A percentile compares a stretch with the other conserved stretches of the same genome.
Conservation (phyloP, 2,888 invertebrate genomes). For the Tiliacea citrago region DNA sequence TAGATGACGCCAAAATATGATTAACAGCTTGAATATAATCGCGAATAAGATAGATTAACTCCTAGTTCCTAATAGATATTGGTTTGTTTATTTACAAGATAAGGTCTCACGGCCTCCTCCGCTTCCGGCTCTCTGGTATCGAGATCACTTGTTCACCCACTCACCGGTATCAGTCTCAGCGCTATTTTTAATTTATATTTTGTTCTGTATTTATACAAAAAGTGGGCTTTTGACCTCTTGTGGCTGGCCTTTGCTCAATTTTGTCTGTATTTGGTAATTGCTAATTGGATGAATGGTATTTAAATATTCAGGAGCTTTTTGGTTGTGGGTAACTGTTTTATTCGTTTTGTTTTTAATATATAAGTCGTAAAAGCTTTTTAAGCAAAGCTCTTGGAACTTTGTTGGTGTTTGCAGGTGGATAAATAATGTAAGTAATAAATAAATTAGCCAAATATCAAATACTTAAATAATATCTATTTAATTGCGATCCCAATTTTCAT, state of each 20-base stretch:
- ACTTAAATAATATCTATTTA: background rate
- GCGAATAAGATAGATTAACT: constrained; percentile 63
- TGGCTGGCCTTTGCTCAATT: constrained; percentile 33
- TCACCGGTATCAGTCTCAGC: constrained; percentile 12
- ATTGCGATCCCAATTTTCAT: background rate
- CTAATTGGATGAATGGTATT: constrained; percentile 28
- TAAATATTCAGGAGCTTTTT: constrained; percentile 7
- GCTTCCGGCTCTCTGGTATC: constrained; percentile 68
- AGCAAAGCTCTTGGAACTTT: background rate
- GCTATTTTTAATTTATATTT: constrained; percentile 41
- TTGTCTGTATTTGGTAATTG: constrained; percentile 23
- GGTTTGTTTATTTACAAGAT: constrained; percentile 65
- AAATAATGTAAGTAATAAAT: no score
- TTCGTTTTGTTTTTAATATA: constrained; percentile 3
- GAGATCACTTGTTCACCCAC: constrained; percentile 50
- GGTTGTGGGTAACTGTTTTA: constrained; percentile 17
- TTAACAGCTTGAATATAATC: constrained; percentile 62
- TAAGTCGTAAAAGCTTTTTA: constrained; percentile 3
- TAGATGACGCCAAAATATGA: constrained; percentile 37
- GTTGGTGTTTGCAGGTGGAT: background rate
- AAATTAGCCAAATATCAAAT: background rate
- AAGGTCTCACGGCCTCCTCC: constrained; percentile 60
- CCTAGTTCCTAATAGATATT: constrained; percentile 70
- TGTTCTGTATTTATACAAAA: constrained; percentile 29
- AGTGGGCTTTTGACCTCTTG: constrained; percentile 44